Base-by-base conservation (phyloP, 2,888 invertebrate genomes). In the Zaprionus lineosus region DNA sequence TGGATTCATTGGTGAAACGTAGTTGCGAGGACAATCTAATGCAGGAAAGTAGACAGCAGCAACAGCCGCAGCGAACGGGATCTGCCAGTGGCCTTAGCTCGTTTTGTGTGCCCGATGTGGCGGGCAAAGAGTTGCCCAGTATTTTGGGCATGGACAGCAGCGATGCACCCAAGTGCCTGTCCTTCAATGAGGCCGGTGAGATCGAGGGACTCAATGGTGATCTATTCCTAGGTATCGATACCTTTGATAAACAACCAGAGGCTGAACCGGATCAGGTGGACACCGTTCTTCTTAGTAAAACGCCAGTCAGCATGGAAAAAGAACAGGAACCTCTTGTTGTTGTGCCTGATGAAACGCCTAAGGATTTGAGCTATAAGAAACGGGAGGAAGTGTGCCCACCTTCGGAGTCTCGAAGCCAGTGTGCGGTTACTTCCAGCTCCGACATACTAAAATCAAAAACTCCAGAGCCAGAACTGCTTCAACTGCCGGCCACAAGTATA, bases 361-460 rank as follows among this genome's bases (percentile, higher is more conserved):
- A 91, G 87, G 93, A 93, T 84, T 88, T 93, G 50, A 92, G 91
- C 72, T 91, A 91, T 75, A 94, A 91, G 72, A 92, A 92, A 87
- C 90, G 85, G 1, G 89, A 88, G 47, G 91, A 87, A 44, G 85
- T 88, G 6, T 88, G 87, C 28, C 83, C 86, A 19, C 86, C 84
- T 2, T 85, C 88, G 2, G 79, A 84, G 51, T 78, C 87, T 9
- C 76, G 86, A 3, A 82, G 87, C 39, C 88, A 89, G 50, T 87
- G 94, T 56, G 93, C 94, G 4, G 92, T 93, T 3, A 94, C 94
- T 1, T 91, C 93, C 61, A 93, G 93, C 76, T 94, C 94, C 1
- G 94, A 94, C 86, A 92, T 94, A 24, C 92, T 94, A 86, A 94
- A 94, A 86, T 94, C 94, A 0, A 79, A 74, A 12, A 66, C 76